Conservation (phyloP, 2,888 invertebrate species). For the Cephus runcator region DNA sequence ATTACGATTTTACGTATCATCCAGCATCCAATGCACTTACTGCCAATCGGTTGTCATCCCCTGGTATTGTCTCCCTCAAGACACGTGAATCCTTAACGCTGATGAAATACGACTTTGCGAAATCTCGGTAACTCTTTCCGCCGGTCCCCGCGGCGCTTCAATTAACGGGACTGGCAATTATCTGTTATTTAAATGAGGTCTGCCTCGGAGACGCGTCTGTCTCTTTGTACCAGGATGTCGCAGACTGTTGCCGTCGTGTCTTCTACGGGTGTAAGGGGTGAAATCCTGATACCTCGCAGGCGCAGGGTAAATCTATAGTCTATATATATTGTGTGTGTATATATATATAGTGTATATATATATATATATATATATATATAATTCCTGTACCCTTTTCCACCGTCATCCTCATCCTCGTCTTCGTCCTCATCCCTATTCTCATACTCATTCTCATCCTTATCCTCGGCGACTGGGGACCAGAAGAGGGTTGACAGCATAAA, state of each 20-base stretch:
- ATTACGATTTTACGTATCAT: not conserved
- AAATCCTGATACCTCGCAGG: slow-evolving; percentile 36
- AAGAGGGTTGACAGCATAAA: slow-evolving; percentile 51
- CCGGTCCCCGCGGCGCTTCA: slow-evolving; percentile 53
- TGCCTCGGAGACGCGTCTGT: slow-evolving; percentile 25
- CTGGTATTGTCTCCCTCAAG: not conserved
- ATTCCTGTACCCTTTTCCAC: not conserved
- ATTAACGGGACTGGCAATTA: slow-evolving; percentile 60
- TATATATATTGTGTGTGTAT: no score
- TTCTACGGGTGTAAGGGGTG: slow-evolving; percentile 12
- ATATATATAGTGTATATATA: no score
- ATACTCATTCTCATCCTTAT: slow-evolving; percentile 23
- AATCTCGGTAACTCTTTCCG: slow-evolving; percentile 52
- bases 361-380: not conserved
- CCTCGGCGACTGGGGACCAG: slow-evolving; percentile 17
- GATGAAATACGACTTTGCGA: slow-evolving; percentile 21
- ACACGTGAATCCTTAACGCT: not conserved
- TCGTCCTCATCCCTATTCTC: slow-evolving; percentile 17
- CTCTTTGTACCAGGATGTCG: slow-evolving; percentile 42
- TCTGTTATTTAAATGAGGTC: slow-evolving; percentile 59
- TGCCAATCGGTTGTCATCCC: not conserved
- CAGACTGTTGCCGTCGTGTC: slow-evolving; percentile 29
- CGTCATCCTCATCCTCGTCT: not conserved
- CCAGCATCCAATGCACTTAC: not conserved
- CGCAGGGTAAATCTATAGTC: not conserved